These are phyloP conservation scores for Fukomys damarensis DNA, from an alignment of 2,113 vertebrate genomes.

Conservation along the genomic window DNA sequence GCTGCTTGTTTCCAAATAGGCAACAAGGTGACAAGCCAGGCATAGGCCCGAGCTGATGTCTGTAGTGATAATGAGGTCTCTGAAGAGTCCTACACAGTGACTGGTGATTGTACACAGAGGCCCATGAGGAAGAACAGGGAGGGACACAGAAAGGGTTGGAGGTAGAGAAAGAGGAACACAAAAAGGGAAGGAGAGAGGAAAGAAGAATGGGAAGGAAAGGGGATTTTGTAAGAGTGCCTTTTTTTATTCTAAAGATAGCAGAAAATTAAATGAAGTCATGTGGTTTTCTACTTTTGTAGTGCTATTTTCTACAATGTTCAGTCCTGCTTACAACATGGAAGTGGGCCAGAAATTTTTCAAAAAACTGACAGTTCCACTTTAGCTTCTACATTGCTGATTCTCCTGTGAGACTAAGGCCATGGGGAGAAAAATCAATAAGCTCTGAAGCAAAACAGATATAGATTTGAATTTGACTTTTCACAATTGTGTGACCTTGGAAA, in stretches of 20 bases:
- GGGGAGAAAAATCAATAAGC: not conserved
- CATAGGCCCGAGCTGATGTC: not conserved
- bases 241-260: not conserved
- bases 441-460: not conserved
- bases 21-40: not conserved
- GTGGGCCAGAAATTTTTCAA: not conserved
- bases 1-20: not conserved
- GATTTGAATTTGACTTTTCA: not conserved
- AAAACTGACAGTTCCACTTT: not conserved
- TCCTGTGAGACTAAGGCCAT: not conserved
- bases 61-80: not conserved
- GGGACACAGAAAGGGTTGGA: rapidly evolving
- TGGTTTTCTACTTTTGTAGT: not conserved
- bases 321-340: not conserved
- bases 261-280: not conserved
- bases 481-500: not conserved
- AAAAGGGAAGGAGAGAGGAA: not conserved
- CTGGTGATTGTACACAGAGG: not conserved
- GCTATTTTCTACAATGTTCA: not conserved
- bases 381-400: not conserved
- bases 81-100: not conserved
- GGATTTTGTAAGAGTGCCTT: not conserved
- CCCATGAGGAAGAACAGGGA: not conserved
- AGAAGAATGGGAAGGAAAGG: not conserved
- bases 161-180: not conserved